These are phyloP conservation scores for Junonia oenone DNA, from an alignment of 2,888 invertebrate species.

Conservation along the genomic window DNA sequence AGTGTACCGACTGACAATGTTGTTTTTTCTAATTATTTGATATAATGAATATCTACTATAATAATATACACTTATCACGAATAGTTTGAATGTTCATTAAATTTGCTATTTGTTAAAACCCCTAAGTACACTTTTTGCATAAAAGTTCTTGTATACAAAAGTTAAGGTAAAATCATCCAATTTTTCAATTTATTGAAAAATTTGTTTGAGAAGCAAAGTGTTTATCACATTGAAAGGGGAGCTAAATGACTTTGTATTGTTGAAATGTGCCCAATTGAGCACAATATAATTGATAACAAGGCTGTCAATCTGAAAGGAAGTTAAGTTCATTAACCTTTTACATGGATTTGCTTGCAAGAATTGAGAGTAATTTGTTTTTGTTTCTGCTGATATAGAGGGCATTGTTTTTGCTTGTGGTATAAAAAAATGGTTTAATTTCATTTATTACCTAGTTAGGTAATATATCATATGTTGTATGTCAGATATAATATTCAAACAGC, in stretches of 20 bases:
- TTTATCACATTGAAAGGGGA: constrained; percentile 7
- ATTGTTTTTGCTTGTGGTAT: not conserved
- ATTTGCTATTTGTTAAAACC: too few species aligned
- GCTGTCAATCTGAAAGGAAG: constrained; percentile 49
- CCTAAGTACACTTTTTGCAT: too few species aligned
- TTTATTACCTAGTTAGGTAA: too few species aligned
- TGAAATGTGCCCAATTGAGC: constrained; percentile 30
- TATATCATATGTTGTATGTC: too few species aligned
- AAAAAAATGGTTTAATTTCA: not conserved
- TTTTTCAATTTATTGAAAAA: not conserved
- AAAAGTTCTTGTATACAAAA: too few species aligned
- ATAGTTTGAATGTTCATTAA: too few species aligned
- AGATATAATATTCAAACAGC: too few species aligned
- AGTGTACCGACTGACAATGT: not conserved
- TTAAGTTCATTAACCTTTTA: constrained; percentile 44
- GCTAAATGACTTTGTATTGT: constrained; percentile 22
- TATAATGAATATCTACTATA: too few species aligned
- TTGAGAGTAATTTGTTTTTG: constrained; percentile 10
- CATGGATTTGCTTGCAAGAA: constrained; percentile 18
- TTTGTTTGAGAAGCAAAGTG: constrained; percentile 2
- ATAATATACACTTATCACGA: too few species aligned
- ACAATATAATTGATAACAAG: constrained; percentile 36
- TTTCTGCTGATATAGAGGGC: not conserved
- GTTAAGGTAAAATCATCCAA: not conserved
- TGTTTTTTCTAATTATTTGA: not conserved